Percentiles rank a stretch among this genome's conserved stretches.
phyloP scores from a whole-genome alignment of 2,797 vertebrate genomes.

The Onychomys arenicola region DNA sequence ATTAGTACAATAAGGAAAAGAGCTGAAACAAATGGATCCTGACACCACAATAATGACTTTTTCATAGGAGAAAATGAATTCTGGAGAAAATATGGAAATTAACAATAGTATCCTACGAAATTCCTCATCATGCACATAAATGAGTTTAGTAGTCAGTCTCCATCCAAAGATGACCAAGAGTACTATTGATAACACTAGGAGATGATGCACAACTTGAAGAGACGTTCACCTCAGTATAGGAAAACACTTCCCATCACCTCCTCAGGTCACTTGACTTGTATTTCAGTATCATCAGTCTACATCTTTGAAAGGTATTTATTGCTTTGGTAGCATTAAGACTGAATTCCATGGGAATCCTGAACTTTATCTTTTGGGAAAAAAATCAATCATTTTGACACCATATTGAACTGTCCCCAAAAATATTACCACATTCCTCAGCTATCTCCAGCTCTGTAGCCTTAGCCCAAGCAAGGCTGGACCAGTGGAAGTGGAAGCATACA shows the following conservation, averaged over 20 bases:
- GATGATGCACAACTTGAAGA: neutral
- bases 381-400: constrained; percentile 65
- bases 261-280: constrained; percentile 51
- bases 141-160: neutral
- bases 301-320: constrained; percentile 71
- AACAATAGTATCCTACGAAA: constrained; percentile 37
- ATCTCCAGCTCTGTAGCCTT: neutral
- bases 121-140: neutral
- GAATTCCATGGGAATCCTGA: constrained; percentile 60
- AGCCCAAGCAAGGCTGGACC: neutral
- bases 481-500: neutral
- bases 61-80: constrained; percentile 61
- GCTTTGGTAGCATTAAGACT: constrained; percentile 73
- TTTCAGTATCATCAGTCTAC: constrained; percentile 63
- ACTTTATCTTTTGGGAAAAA: constrained; percentile 58
- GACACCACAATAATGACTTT: constrained; percentile 57
- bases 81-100: constrained; percentile 48
- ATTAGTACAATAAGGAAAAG: constrained; percentile 64
- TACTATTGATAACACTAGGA: constrained; percentile 13
- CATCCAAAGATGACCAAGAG: neutral
- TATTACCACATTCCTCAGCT: constrained; percentile 34
- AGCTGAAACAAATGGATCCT: constrained; percentile 68
- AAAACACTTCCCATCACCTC: constrained; percentile 55
- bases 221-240: neutral
- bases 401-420: constrained; percentile 44